A percentile compares a stretch with the other conserved stretches of the same genome.
Evolutionary conservation across 2,888 invertebrate species (phyloP).

Genomic region (Busseola fusca): DNA sequence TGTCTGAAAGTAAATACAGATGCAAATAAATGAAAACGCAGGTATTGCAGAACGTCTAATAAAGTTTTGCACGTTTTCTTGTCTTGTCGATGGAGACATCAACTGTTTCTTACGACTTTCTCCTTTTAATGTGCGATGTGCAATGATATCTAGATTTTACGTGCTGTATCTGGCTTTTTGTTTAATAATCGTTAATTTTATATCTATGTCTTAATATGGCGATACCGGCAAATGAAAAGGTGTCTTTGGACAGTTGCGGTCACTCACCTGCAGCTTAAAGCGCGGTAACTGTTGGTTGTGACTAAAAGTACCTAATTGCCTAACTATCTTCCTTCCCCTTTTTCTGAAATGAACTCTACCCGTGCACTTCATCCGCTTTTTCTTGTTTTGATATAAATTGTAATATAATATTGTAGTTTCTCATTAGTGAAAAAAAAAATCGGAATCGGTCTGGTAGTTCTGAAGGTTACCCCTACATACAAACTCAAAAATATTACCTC

Average conservation of each 20-base stretch:
- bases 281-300: neutral
- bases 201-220: conserved; percentile 7
- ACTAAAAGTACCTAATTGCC: neutral
- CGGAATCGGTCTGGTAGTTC: neutral
- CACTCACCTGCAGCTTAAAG: conserved; percentile 1
- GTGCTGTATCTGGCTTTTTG: conserved; percentile 13
- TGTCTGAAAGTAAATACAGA: conserved; percentile 43
- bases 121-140: conserved; percentile 46
- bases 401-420: neutral
- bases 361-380: neutral
- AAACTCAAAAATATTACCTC: neutral
- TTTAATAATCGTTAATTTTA: conserved; percentile 25
- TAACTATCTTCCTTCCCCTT: neutral
- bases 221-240: conserved; percentile 11
- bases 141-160: conserved; percentile 29
- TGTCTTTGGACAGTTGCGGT: conserved; percentile 7
- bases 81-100: conserved; percentile 47
- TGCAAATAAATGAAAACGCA: conserved; percentile 37
- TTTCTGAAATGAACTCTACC: neutral
- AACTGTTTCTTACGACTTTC: conserved; percentile 53
- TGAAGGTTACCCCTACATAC: neutral
- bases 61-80: conserved; percentile 43
- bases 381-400: neutral
- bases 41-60: conserved; percentile 25
- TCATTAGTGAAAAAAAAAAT: neutral